Evolutionary conservation across 2,113 vertebrate species (phyloP).

Genomic region (Phalacrocorax aristotelis): DNA sequence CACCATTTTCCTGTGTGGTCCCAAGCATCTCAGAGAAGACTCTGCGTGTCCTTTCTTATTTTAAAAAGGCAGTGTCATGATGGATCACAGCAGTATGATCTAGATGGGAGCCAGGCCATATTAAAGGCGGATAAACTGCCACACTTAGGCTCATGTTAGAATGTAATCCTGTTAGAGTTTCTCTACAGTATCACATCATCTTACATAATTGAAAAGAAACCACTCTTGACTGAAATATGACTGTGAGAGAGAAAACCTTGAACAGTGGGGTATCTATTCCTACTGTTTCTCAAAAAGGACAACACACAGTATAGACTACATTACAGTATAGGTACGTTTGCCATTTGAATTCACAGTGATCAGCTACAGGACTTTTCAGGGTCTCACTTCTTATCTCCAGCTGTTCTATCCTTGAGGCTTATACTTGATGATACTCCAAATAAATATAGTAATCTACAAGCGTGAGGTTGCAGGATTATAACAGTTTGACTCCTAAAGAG

Average conservation of each 20-base stretch:
- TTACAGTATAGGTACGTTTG: not conserved
- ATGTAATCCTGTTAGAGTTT: slow-evolving; percentile 63
- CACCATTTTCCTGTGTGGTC: not conserved
- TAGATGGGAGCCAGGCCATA: slow-evolving; percentile 27
- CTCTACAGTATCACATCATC: slow-evolving; percentile 41
- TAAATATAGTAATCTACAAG: not conserved
- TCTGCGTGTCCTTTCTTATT: slow-evolving; percentile 6
- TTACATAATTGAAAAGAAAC: slow-evolving; percentile 48
- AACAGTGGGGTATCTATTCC: not conserved
- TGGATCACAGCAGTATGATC: not conserved
- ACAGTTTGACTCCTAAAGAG: not conserved
- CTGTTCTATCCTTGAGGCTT: not conserved
- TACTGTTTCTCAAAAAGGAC: not conserved
- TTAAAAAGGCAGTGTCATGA: slow-evolving; percentile 19
- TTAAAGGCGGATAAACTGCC: slow-evolving; percentile 47
- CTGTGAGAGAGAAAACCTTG: not conserved
- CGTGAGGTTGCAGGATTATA: not conserved
- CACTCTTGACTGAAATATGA: not conserved
- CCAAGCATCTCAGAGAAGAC: not conserved
- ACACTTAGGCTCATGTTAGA: slow-evolving; percentile 31
- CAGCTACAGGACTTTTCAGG: not conserved
- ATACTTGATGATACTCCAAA: not conserved
- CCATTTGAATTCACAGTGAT: not conserved
- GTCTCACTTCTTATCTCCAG: not conserved
- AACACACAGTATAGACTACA: not conserved